These are phyloP conservation scores for Xerus rutilus DNA, from an alignment of 2,797 vertebrate species.

Conservation along the genomic window DNA sequence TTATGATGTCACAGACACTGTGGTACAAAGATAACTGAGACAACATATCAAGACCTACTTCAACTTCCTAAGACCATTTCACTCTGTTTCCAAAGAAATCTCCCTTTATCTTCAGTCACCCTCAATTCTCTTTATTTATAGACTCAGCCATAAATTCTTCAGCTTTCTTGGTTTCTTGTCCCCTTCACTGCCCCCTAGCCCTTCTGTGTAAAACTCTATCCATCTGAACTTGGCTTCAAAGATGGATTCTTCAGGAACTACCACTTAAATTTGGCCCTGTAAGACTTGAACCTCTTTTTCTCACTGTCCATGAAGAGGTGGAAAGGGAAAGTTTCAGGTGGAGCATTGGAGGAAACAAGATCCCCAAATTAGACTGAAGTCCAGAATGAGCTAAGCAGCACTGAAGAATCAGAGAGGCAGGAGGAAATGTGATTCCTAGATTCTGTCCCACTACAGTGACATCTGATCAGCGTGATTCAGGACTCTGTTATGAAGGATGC, in stretches of 20 bases:
- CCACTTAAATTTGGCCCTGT: neutral
- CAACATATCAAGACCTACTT: neutral
- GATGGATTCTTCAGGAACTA: neutral
- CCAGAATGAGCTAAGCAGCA: neutral
- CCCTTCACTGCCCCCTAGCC: neutral
- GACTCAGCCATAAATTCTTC: neutral
- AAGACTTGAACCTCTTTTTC: neutral
- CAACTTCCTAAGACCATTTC: neutral
- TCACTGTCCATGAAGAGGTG: neutral
- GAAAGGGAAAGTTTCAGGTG: neutral
- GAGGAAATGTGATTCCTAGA: neutral
- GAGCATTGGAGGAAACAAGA: neutral
- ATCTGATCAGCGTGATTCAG: neutral
- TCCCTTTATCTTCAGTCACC: neutral
- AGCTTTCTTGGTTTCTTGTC: neutral
- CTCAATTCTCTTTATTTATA: neutral
- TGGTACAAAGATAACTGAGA: neutral
- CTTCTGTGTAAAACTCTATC: neutral
- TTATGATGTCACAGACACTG: slow-evolving; percentile 3
- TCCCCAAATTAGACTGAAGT: neutral
- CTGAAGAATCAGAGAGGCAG: neutral
- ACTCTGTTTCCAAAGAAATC: neutral
- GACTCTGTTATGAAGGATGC: neutral
- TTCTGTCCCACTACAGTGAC: neutral
- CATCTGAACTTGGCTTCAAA: slow-evolving; percentile 8